These are phyloP conservation scores for Calidris pugnax DNA, from an alignment of 2,113 vertebrate genomes.

Conservation along the genomic window DNA sequence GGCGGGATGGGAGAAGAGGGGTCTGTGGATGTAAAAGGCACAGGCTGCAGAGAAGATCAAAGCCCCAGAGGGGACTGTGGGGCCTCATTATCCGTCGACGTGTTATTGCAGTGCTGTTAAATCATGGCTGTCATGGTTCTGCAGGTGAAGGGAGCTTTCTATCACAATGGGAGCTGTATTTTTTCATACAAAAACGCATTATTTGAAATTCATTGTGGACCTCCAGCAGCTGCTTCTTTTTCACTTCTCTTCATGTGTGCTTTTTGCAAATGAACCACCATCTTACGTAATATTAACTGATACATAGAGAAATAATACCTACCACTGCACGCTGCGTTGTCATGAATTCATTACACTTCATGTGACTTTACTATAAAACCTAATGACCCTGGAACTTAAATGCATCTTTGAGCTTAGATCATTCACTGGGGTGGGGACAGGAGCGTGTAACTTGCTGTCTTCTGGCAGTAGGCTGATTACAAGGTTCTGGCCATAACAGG, in stretches of 20 bases:
- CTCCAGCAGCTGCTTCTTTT: background rate
- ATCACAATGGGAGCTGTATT: background rate
- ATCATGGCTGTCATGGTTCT: background rate
- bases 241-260: fast-evolving
- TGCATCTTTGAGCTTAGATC: background rate
- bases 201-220: background rate
- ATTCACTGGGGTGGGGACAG: background rate
- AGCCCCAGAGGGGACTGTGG: background rate
- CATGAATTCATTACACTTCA: background rate
- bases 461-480: background rate
- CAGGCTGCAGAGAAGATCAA: background rate
- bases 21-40: background rate
- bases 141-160: background rate
- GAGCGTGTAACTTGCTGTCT: background rate
- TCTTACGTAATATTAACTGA: background rate
- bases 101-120: background rate
- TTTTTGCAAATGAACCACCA: background rate
- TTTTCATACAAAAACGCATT: background rate
- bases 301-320: background rate
- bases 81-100: fast-evolving
- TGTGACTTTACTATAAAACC: background rate
- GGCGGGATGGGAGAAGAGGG: background rate
- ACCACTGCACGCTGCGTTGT: background rate
- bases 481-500: background rate
- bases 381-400: background rate